phyloP scores from a whole-genome alignment of 2,888 invertebrate species.

The Thereva unica region DNA sequence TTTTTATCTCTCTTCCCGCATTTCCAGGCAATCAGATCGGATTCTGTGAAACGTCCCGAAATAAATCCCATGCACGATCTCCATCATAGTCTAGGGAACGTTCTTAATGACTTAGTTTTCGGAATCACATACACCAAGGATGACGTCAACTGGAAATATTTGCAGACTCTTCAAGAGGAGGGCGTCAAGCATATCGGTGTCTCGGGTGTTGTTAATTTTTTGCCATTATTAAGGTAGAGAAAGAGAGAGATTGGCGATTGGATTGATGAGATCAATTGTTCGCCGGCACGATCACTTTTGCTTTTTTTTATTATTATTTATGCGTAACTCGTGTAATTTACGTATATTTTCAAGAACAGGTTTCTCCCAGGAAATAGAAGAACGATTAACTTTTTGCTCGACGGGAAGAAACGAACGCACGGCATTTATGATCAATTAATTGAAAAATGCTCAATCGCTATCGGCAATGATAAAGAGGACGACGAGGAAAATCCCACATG shows the following conservation, averaged over 20 bases:
- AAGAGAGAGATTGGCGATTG: neutral
- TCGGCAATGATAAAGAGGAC: slow-evolving; percentile 25
- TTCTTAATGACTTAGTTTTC: slow-evolving; percentile 77
- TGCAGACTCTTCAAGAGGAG: slow-evolving; percentile 78
- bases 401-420: slow-evolving; percentile 75
- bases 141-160: slow-evolving; percentile 76
- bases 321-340: neutral
- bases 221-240: slow-evolving; percentile 74
- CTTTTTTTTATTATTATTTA: no score
- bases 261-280: no score
- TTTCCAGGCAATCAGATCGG: slow-evolving; percentile 43
- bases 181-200: slow-evolving; percentile 82
- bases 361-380: slow-evolving; percentile 63
- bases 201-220: slow-evolving; percentile 80
- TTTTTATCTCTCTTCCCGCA: neutral
- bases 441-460: slow-evolving; percentile 48
- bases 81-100: slow-evolving; percentile 74
- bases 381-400: slow-evolving; percentile 67
- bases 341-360: slow-evolving; percentile 40
- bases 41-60: slow-evolving; percentile 51
- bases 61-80: slow-evolving; percentile 52
- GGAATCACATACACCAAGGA: slow-evolving; percentile 71
- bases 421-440: slow-evolving; percentile 71
- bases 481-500: slow-evolving; percentile 46
- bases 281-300: no score